These are phyloP conservation scores for Paraescarpia echinospica DNA, from an alignment of 1,140 invertebrate species.

Conservation along the genomic window DNA sequence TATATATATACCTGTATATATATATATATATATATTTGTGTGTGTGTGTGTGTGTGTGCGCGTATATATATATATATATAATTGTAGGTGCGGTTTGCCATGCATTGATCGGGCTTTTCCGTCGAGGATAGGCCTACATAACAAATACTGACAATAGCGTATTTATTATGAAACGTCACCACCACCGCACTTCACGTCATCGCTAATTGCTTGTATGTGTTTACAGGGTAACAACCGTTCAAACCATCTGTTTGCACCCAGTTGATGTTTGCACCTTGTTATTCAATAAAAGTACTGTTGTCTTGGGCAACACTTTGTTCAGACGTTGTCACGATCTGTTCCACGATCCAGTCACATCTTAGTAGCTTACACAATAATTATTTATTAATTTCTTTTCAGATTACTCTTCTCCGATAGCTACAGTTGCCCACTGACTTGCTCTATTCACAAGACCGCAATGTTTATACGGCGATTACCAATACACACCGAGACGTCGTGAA, in stretches of 20 bases:
- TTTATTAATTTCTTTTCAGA: background rate
- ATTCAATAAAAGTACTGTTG: too few relatives aligned
- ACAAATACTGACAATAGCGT: too few relatives aligned
- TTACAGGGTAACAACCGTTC: too few relatives aligned
- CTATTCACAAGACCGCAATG: background rate
- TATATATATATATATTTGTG: background rate
- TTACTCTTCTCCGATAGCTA: background rate
- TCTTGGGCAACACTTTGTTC: background rate
- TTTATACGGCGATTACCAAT: background rate
- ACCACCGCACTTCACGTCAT: too few relatives aligned
- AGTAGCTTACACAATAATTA: background rate
- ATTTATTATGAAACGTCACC: too few relatives aligned
- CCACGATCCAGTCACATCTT: background rate
- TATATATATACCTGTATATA: background rate
- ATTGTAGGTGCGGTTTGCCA: too few relatives aligned
- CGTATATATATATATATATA: too few relatives aligned
- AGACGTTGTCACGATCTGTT: background rate
- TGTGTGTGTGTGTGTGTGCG: background rate
- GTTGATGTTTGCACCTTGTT: background rate
- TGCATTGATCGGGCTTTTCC: too few relatives aligned
- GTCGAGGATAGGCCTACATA: too few relatives aligned
- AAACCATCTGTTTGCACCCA: background rate
- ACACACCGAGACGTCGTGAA: background rate
- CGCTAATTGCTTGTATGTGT: too few relatives aligned
- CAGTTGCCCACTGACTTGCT: background rate